Evolutionary conservation across 2,797 vertebrate genomes (phyloP), one percentile per base, ranked within the genome.

Genomic region (Danio albolineatus): DNA sequence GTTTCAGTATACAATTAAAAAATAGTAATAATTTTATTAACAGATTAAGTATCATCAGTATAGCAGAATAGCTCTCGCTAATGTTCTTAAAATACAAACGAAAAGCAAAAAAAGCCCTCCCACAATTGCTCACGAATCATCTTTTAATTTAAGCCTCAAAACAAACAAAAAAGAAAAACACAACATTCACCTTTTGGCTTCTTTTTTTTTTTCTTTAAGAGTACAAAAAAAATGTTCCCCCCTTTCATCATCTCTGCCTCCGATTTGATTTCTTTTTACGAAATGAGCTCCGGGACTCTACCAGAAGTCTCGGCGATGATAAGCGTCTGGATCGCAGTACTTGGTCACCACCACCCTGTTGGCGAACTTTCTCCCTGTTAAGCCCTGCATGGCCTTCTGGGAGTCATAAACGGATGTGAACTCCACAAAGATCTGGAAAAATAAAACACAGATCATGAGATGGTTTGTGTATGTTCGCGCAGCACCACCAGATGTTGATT

Each of bases 311-410:
- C 96, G 92, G 89, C 96, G 96, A 90, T 98, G 96, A 86, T 97
- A 98, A 57, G 95, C 96, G 65, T 97, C 96, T 62, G 96, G 96
- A 91, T 97, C 97, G 91, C 95, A 97, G 94, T 97, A 98, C 88
- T 98, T 98, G 86, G 96, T 97, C 92, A 98, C 97, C 84, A 98
- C 97, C 90, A 98, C 96, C 87, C 96, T 93, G 93, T 97, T 98
- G 86, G 96, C 96, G 87, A 98, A 98, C 92, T 97, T 98, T 90
- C 97, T 94, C 73, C 97, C 97, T 0, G 96, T 97, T 83, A 98
- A 93, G 76, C 95, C 95, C 91, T 98, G 96, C 97, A 97, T 97
- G 91, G 97, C 96, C 91, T 97, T 98, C 95, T 98, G 97, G 92
- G 96, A 96, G 93, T 98, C 96, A 36, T 95, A 97, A 81, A 97